Conservation (phyloP, 2,888 invertebrate genomes). For the Eremobia ochroleuca region DNA sequence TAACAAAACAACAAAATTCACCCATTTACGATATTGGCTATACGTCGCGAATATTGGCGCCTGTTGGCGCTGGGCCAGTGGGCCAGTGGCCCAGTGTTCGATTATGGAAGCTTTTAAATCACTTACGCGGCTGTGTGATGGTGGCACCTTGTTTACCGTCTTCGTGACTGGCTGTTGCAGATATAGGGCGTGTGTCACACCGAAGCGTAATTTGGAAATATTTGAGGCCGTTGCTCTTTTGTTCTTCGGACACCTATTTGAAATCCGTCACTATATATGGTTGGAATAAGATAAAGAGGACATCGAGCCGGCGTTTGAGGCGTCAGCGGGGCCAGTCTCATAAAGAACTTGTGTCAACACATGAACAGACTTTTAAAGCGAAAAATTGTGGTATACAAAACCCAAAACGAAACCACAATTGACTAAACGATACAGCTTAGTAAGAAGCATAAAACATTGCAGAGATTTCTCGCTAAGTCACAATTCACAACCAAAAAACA, state of each 20-base stretch:
- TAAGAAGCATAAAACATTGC: background rate
- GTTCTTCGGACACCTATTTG: background rate
- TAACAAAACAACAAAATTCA: slow-evolving; percentile 65
- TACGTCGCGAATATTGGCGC: slow-evolving; percentile 61
- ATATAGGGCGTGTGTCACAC: slow-evolving; percentile 39
- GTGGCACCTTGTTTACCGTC: slow-evolving; percentile 78
- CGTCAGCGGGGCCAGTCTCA: too few relatives aligned
- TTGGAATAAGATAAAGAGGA: too few relatives aligned
- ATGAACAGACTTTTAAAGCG: background rate
- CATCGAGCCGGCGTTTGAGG: background rate
- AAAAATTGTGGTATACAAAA: background rate
- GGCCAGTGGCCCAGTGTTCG: slow-evolving; percentile 76
- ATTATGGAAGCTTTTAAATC: slow-evolving; percentile 86
- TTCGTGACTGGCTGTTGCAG: slow-evolving; percentile 40
- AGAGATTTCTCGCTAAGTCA: background rate
- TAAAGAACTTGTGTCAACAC: too few relatives aligned
- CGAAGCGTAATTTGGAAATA: slow-evolving; percentile 28
- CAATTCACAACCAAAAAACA: background rate
- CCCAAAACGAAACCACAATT: background rate
- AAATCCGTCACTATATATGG: too few relatives aligned
- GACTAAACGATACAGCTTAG: background rate
- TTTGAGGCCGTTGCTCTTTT: background rate
- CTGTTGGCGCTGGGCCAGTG: slow-evolving; percentile 73
- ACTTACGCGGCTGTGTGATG: slow-evolving; percentile 78
- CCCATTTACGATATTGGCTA: slow-evolving; percentile 71